Base-by-base conservation (phyloP, 2,888 invertebrate genomes). In the Hyposoter dolosus region DNA sequence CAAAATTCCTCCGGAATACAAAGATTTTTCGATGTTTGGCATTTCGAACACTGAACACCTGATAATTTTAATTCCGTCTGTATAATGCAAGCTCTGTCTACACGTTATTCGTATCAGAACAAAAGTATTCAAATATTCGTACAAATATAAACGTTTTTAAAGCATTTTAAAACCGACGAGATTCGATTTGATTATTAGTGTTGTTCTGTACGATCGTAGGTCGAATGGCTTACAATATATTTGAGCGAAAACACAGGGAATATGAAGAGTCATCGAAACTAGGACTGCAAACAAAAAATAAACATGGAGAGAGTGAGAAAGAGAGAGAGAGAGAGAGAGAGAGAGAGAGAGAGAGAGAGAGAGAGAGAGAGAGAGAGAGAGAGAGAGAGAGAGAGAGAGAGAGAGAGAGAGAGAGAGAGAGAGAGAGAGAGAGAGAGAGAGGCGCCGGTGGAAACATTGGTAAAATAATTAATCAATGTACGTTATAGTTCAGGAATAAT, bases 401-500 rank as follows among this genome's bases (percentile, higher is more conserved):
- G 47, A 32, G 32, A 40, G 35, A 10, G 12, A 71, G 19, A 28
- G 47, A 32, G 32, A 40, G 35, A 10, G 12, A 71, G 19, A 28
- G 47, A 32, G 60, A 60, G 60, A 60, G 60, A 60, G 12, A 3
- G 28, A 10, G 12, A 71, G 19, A 28, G 47, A 32, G 32, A 40
- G 35, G 6, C 35, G 35, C 5, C 23, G 19, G 63, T 45, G 28
- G 7, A 45, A 75, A 75, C 60, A 60, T 45, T 7, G 40, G 43
- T 17, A 17, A 23, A 43, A 47, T 75, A 60, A 23, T 60, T 43
- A 17, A 45, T 63, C 45, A n/a, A 63, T 28, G 4, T 43, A 35
- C 12, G n/a, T 32, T 28, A 63, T 43, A 40, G 17, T 65, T 40
- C 66, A 53, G 23, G 50, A 65, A 81, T 81, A 77, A 81, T 68